A percentile compares a stretch with the other conserved stretches of the same genome.
Conservation (phyloP, 53 echinoderm and acorn worm species). For the Paracentrotus lividus region DNA sequence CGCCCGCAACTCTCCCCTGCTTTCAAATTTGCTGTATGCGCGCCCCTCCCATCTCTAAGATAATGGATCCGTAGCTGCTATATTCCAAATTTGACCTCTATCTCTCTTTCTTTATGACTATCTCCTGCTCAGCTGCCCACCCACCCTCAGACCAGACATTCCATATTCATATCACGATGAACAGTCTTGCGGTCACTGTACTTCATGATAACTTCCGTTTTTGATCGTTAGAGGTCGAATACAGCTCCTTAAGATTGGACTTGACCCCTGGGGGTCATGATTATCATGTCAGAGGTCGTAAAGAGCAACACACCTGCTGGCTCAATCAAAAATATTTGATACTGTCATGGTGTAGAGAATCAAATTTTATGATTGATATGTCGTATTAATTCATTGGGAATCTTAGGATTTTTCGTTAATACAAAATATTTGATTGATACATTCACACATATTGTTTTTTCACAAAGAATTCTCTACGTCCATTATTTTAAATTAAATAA, state of each 20-base stretch:
- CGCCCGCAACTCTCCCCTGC: no score
- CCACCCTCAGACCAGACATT: neutral
- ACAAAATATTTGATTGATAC: no score
- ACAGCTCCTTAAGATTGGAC: constrained; percentile 38
- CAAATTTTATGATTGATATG: constrained; percentile 11
- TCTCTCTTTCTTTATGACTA: neutral
- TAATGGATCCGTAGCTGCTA: no score
- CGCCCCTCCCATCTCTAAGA: no score
- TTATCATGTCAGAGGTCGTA: neutral
- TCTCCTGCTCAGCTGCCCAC: neutral
- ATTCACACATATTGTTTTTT: no score
- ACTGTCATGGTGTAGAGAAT: neutral
- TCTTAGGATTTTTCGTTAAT: no score
- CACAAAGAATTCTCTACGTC: no score
- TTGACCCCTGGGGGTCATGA: constrained; percentile 19
- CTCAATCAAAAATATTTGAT: constrained; percentile 1
- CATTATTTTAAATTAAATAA: no score
- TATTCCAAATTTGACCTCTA: no score
- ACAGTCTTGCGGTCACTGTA: neutral
- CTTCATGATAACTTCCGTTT: constrained; percentile 15
- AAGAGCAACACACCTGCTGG: constrained; percentile 36
- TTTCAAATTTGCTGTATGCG: no score
- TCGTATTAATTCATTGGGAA: no score
- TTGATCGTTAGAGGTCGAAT: constrained; percentile 15
- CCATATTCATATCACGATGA: neutral